Base-by-base conservation (phyloP, 2,113 vertebrate genomes). In the Dasyornis broadbenti region DNA sequence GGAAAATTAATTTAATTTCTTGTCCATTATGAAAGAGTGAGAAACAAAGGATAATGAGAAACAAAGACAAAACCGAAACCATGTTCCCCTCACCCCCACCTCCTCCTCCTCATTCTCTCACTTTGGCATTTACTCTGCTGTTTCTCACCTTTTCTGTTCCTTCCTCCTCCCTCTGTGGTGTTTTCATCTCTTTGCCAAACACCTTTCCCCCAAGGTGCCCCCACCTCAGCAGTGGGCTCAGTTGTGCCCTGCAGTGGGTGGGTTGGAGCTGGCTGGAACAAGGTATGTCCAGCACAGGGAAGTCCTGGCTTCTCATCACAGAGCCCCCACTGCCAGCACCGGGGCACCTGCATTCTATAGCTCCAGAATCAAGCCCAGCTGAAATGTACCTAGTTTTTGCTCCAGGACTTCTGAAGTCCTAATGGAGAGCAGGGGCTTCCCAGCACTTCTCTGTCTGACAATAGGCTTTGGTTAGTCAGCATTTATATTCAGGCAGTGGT, bases 251-350 rank as follows among this genome's bases (percentile, higher is more conserved):
- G 57, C 45, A 61, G 28, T 33, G 44, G 21, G 21, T 31, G n/a
- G 44, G n/a, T 14, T 31, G 44, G 21, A 54, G n/a, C 40, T 49
- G 54, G 14, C 26, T 76, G 45, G 61, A 60, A n/a, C 9, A 14
- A 33, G 28, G 2, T 8, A 13, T n/a, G n/a, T 30, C 24, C 78
- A 61, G 33, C n/a, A 19, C 1, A 5, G 40, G 28, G 18, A 56
- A 39, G 42, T 8, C 27, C 24, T 20, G 7, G 18, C 27, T 35
- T 59, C 39, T 26, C 22, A 53, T n/a, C n/a, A 56, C 27, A 53
- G 37, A 20, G 31, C 22, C 11, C 19, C 19, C 1, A 0, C 30
- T n/a, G 9, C 18, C 54, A 31, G 9, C 1, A 1, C 8, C 0
- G 0, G 16, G 21, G 28, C 18, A 50, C 28, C 21, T 20, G n/a